Conservation (phyloP, 2,113 vertebrate genomes). For the Brachyhypopomus occidentalis region DNA sequence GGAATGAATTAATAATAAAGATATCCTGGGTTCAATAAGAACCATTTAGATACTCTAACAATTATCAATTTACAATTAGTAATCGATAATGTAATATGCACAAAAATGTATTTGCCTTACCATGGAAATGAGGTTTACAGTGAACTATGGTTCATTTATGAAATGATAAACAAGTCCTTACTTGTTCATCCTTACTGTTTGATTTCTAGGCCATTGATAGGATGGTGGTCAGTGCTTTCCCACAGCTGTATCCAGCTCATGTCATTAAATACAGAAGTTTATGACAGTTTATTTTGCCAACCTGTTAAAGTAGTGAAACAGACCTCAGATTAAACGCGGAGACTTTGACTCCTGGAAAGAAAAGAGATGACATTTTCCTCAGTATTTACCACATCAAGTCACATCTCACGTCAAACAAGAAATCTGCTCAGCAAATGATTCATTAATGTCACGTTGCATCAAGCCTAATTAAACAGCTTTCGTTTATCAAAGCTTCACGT, state of each 20-base stretch:
- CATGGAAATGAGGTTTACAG: background rate
- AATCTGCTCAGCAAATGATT: slow-evolving; percentile 53
- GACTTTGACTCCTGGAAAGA: slow-evolving; percentile 24
- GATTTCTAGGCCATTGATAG: background rate
- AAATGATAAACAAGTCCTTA: slow-evolving; percentile 4
- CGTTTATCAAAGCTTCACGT: slow-evolving; percentile 63
- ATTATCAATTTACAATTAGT: background rate
- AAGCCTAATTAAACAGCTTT: slow-evolving; percentile 61
- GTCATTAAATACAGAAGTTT: slow-evolving; percentile 32
- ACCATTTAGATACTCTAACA: background rate
- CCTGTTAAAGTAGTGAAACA: slow-evolving; percentile 52
- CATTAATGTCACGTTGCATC: slow-evolving; percentile 53
- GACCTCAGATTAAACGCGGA: slow-evolving; percentile 38
- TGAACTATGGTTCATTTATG: background rate
- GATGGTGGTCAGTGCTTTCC: background rate
- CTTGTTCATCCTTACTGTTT: background rate
- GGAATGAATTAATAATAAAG: too few relatives aligned
- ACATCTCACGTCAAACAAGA: slow-evolving; percentile 44
- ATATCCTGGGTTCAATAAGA: background rate
- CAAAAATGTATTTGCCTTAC: background rate
- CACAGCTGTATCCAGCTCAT: background rate
- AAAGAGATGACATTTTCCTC: slow-evolving; percentile 24
- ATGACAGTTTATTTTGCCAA: slow-evolving; percentile 40
- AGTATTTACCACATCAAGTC: slow-evolving; percentile 50
- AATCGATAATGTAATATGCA: background rate